Evolutionary conservation across 1,140 invertebrate genomes (phyloP), one percentile per base, ranked within the genome.

Genomic region (Drosophila ogumai): DNA sequence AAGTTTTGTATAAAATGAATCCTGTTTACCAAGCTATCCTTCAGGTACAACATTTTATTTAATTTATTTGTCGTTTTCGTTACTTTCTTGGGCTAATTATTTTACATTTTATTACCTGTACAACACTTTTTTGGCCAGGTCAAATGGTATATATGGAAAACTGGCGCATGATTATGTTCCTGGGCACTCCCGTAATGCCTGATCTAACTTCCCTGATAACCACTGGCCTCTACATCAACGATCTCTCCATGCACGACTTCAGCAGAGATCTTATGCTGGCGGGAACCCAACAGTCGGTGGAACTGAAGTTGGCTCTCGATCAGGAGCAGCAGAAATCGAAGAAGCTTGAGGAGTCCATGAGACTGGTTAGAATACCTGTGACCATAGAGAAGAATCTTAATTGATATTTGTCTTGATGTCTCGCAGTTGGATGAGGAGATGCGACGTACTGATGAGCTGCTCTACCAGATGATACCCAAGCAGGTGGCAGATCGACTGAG

Each of bases 391-490:
- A 25, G 8, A 22, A 25, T 19, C 4, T 15, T 25, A 6, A n/a
- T 5, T 38, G 15, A 55, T 8, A 6, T 19, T 5, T 32, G 13
- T 19, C 25, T n/a, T 6, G 34, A 25, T 12, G 8, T 32, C 6
- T 3, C 3, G 72, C 98, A 98, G 93, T 92, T 99, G 74, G 98
- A 99, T 90, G 96, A 97, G 66, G 98, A 99, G 92, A 99, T 99
- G 98, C 96, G 96, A 82, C 94, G 98, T 63, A 99, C 98, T 0
- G 98, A 99, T 90, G 97, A 99, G 74, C 93, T 99, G 1, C 93
- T 99, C 0, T 99, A 99, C 93, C 98, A 99, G 93, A 99, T 99
- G 98, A 99, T 99, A 94, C 99, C 98, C 7, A 99, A 99, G 93
- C 96, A 98, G 92, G 98, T 99, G 1, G 98, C 98, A 0, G 98